phyloP scores from a whole-genome alignment of 2,888 invertebrate genomes.

The Orthosia gracilis region DNA sequence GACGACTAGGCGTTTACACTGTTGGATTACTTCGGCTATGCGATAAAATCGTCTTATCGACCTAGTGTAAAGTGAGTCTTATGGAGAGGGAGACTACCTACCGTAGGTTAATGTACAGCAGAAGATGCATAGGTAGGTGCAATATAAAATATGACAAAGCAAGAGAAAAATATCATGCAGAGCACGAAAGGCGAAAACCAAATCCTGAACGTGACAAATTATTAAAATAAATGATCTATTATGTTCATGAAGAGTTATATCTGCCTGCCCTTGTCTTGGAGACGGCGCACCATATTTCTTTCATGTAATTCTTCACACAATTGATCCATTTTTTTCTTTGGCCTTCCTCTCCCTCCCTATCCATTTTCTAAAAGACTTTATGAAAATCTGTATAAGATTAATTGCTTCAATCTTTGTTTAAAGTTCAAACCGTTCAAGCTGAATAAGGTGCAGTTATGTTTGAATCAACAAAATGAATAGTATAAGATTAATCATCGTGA shows the following conservation, averaged over 20 bases:
- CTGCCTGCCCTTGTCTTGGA: neutral
- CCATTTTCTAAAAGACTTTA: neutral
- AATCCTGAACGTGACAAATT: neutral
- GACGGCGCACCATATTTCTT: neutral
- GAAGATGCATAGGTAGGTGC: neutral
- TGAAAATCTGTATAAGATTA: constrained; percentile 1
- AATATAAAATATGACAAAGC: neutral
- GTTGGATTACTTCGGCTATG: no score
- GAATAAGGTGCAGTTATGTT: constrained; percentile 21
- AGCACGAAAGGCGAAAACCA: neutral
- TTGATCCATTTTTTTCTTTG: no score
- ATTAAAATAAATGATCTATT: neutral
- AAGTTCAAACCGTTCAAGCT: constrained; percentile 7
- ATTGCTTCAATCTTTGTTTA: constrained; percentile 14
- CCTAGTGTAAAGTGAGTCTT: no score
- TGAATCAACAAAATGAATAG: neutral
- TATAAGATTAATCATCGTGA: constrained; percentile 7
- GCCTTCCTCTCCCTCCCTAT: neutral
- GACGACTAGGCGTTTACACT: no score
- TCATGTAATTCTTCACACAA: neutral
- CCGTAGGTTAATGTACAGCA: neutral
- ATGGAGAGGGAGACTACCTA: neutral
- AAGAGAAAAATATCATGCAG: neutral
- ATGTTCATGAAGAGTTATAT: neutral
- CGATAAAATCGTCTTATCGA: no score